phyloP scores from a whole-genome alignment of 2,113 vertebrate species.

The Dascyllus trimaculatus region DNA sequence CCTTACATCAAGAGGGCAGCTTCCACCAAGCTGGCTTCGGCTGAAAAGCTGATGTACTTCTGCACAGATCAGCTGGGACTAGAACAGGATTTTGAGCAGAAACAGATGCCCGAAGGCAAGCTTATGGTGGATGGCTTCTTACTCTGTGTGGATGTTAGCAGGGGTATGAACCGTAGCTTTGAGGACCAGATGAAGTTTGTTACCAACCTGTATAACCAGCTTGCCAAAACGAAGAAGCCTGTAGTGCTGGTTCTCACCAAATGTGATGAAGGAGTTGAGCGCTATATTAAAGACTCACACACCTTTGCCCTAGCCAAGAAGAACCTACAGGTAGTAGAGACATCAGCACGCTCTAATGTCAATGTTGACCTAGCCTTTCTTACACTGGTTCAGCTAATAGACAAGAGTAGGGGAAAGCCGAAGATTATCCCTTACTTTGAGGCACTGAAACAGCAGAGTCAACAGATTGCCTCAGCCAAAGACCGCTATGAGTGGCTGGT shows the following conservation, averaged over 20 bases:
- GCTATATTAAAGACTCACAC: constrained; percentile 96
- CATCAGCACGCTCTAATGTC: constrained; percentile 95
- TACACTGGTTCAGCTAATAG: constrained; percentile 94
- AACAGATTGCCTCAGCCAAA: constrained; percentile 96
- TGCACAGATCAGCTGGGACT: constrained; percentile 98
- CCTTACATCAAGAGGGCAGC: constrained; percentile 97
- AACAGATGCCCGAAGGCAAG: constrained; percentile 99
- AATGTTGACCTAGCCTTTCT: constrained; percentile 96
- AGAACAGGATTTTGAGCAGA: constrained; percentile 99
- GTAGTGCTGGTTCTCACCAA: constrained; percentile 94
- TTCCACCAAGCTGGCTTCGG: constrained; percentile 94
- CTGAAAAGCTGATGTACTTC: constrained; percentile 99
- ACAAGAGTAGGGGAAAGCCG: constrained; percentile 92
- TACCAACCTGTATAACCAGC: constrained; percentile 94
- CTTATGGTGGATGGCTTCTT: constrained; percentile 94
- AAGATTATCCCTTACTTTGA: constrained; percentile 98
- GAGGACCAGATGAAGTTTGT: constrained; percentile 98
- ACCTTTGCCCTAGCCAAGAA: constrained; percentile 95
- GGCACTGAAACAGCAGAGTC: constrained; percentile 96
- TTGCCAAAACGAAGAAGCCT: constrained; percentile 97
- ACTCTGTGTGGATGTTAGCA: constrained; percentile 94
- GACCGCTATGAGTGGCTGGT: constrained; percentile 97
- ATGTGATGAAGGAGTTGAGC: constrained; percentile 97
- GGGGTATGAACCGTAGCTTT: constrained; percentile 98
- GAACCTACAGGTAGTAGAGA: constrained; percentile 98